These are phyloP conservation scores for Volucella inflata DNA, from an alignment of 2,888 invertebrate species.

Conservation along the genomic window DNA sequence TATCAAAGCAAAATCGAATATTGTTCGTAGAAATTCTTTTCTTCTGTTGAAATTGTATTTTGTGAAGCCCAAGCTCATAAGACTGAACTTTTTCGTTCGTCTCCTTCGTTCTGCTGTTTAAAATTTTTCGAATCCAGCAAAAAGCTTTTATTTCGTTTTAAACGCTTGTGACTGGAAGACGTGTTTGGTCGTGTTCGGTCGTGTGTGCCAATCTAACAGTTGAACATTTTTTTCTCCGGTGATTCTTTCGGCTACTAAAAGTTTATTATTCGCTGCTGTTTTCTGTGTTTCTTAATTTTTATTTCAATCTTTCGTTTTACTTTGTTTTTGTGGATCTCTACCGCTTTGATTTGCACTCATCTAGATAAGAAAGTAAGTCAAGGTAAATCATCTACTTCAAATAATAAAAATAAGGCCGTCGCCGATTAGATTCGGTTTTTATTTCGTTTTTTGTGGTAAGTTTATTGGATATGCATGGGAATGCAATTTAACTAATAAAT, in stretches of 20 bases:
- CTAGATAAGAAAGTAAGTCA: neutral
- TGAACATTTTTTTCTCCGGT: constrained; percentile 41
- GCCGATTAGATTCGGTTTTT: constrained; percentile 23
- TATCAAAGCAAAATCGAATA: neutral
- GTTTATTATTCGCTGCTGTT: constrained; percentile 36
- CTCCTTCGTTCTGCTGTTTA: neutral
- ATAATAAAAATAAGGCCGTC: neutral
- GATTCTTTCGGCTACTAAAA: constrained; percentile 42
- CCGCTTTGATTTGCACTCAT: constrained; percentile 7
- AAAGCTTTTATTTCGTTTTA: constrained; percentile 48
- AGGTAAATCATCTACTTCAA: constrained; percentile 55
- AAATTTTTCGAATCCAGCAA: too few relatives aligned
- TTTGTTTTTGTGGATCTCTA: constrained; percentile 9
- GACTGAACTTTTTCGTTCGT: constrained; percentile 33
- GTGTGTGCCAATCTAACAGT: neutral
- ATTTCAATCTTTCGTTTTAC: constrained; percentile 14
- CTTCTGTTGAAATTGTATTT: neutral
- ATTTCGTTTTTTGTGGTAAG: constrained; percentile 40
- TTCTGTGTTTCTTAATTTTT: too few relatives aligned
- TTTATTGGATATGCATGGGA: constrained; percentile 26
- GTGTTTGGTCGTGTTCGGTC: constrained; percentile 13
- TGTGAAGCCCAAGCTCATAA: constrained; percentile 9
- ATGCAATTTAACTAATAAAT: constrained; percentile 60
- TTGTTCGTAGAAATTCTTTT: neutral
- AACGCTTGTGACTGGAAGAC: constrained; percentile 8